Evolutionary conservation across 1,140 invertebrate genomes (phyloP).

Genomic region (Platorchestia sp.): DNA sequence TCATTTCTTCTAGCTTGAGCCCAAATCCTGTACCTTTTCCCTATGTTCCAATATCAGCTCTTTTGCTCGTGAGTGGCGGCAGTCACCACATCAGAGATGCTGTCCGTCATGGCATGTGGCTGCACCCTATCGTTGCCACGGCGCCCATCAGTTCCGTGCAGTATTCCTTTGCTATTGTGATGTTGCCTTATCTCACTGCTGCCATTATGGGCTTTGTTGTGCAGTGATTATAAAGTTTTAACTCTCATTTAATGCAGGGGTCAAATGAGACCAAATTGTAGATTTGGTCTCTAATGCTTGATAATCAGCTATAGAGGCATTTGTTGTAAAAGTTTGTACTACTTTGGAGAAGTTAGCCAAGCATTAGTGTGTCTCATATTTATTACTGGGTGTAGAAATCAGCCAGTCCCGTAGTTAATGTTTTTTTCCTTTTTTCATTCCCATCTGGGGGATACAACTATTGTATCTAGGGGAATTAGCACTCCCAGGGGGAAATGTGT

Average conservation of each 20-base stretch:
- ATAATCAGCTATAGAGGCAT: neutral
- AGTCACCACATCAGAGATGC: slow-evolving; percentile 4
- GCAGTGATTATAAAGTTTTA: neutral
- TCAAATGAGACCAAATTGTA: neutral
- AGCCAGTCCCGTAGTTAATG: too few relatives aligned
- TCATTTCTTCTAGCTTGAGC: neutral
- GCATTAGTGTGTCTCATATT: too few relatives aligned
- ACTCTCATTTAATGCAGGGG: neutral
- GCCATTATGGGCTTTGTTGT: neutral
- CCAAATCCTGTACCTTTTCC: neutral
- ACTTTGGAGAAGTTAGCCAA: neutral
- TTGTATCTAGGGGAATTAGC: too few relatives aligned
- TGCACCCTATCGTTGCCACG: neutral
- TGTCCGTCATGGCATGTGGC: slow-evolving; percentile 1
- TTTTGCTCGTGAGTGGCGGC: neutral
- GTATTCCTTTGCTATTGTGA: neutral
- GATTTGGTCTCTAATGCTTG: neutral
- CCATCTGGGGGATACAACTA: too few relatives aligned
- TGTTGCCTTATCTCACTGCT: neutral
- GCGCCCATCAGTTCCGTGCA: neutral
- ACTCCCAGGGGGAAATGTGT: too few relatives aligned
- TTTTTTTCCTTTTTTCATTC: too few relatives aligned
- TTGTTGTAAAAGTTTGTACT: too few relatives aligned
- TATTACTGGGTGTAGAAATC: too few relatives aligned
- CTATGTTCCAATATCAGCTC: neutral